These are phyloP conservation scores for Chiridota heheva DNA, from an alignment of 35 echinoderm and acorn worm species.

Conservation along the genomic window DNA sequence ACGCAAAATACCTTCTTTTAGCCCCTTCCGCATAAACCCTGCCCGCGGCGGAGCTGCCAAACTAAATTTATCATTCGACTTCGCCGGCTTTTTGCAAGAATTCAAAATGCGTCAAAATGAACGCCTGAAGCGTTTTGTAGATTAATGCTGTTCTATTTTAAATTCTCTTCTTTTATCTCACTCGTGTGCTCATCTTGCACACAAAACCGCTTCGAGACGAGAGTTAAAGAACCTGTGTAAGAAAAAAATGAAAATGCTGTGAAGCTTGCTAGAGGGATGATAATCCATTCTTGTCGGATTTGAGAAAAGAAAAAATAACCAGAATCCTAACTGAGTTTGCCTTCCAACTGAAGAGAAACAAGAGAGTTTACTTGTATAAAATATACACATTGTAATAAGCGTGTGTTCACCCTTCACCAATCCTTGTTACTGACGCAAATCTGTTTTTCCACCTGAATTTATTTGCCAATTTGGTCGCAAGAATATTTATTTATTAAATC, in stretches of 20 bases:
- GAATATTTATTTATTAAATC: too few relatives aligned
- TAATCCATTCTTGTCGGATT: conserved; percentile 31
- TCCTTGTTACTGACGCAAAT: too few relatives aligned
- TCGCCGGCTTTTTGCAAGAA: conserved; percentile 46
- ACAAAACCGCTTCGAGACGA: conserved; percentile 20
- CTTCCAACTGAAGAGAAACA: too few relatives aligned
- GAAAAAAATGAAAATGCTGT: conserved; percentile 27
- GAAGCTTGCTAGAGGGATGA: conserved; percentile 19
- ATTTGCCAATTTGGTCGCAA: too few relatives aligned
- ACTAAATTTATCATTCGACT: conserved; percentile 42
- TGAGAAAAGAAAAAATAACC: conserved; percentile 12
- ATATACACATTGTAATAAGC: too few relatives aligned
- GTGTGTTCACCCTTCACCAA: too few relatives aligned
- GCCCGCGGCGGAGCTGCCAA: conserved; percentile 38
- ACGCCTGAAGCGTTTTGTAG: conserved; percentile 30
- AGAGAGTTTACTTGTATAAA: too few relatives aligned
- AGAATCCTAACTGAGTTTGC: too few relatives aligned
- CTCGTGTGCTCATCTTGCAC: conserved; percentile 1
- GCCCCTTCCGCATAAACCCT: conserved; percentile 44
- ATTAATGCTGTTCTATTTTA: conserved; percentile 49
- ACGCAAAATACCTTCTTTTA: conserved; percentile 22
- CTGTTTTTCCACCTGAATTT: too few relatives aligned
- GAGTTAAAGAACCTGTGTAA: conserved; percentile 18
- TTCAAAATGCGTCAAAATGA: conserved; percentile 48
- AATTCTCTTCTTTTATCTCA: conserved; percentile 2